These are phyloP conservation scores for Belonocnema kinseyi DNA, from an alignment of 1,140 invertebrate species.

Conservation along the genomic window DNA sequence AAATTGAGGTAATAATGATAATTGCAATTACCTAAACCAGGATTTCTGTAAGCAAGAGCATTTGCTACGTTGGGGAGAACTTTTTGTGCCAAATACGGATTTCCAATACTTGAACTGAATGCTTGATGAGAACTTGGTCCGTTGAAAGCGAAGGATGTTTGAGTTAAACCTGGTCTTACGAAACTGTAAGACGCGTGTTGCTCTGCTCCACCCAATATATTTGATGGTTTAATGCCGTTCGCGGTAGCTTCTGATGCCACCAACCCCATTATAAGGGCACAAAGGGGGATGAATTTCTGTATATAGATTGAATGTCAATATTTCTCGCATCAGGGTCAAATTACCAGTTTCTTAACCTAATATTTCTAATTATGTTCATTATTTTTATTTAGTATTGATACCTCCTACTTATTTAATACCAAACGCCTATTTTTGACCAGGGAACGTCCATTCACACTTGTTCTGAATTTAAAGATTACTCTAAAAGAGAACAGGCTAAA, in stretches of 20 bases:
- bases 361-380: too few relatives aligned
- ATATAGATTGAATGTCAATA: conserved; percentile 34
- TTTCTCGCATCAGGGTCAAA: too few relatives aligned
- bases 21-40: conserved; percentile 58
- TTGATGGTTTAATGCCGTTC: conserved; percentile 58
- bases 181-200: conserved; percentile 70
- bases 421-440: too few relatives aligned
- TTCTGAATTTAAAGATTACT: too few relatives aligned
- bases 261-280: conserved; percentile 30
- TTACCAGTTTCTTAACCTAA: too few relatives aligned
- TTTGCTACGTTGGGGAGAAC: conserved; percentile 62
- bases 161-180: conserved; percentile 65
- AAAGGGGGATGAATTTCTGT: conserved; percentile 49
- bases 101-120: conserved; percentile 67
- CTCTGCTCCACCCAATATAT: conserved; percentile 60
- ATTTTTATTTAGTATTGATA: too few relatives aligned
- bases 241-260: conserved; percentile 45
- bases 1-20: background rate
- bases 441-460: too few relatives aligned
- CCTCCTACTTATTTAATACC: too few relatives aligned
- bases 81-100: conserved; percentile 61
- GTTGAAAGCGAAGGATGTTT: conserved; percentile 65
- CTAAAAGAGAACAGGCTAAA: too few relatives aligned
- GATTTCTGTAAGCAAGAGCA: conserved; percentile 66
- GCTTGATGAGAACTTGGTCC: conserved; percentile 68